Conservation (phyloP, 2,113 vertebrate genomes). For the Pitta sordida region DNA sequence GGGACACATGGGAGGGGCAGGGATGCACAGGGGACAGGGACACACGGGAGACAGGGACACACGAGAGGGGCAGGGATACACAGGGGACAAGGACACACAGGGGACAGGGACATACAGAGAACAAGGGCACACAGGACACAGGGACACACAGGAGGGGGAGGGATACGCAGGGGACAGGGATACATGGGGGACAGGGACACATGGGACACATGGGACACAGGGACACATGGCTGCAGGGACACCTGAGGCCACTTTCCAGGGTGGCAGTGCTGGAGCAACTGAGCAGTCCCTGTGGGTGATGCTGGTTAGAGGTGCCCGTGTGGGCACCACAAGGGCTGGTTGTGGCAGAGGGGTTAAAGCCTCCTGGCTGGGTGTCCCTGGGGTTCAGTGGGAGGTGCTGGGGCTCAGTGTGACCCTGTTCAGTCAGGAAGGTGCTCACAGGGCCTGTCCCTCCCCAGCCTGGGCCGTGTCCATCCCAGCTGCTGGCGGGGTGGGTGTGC, state of each 20-base stretch:
- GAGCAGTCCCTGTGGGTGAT: neutral
- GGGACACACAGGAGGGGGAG: neutral
- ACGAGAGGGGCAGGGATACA: no score
- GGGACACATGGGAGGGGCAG: no score
- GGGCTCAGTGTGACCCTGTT: neutral
- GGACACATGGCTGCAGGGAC: neutral
- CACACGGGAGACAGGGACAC: neutral
- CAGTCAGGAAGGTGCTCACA: neutral
- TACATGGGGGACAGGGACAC: neutral
- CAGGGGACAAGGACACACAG: no score
- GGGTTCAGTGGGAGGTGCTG: neutral
- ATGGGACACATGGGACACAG: neutral
- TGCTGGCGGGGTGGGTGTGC: neutral
- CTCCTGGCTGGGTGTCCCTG: neutral
- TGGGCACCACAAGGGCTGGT: neutral
- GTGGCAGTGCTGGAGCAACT: neutral
- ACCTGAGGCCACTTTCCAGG: neutral
- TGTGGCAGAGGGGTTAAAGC: neutral
- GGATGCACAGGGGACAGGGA: no score
- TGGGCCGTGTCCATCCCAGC: fast-evolving
- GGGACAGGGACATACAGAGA: neutral
- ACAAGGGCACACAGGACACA: neutral
- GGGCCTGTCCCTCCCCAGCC: neutral
- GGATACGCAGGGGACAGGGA: no score
- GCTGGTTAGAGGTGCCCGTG: neutral